Evolutionary conservation across 2,797 vertebrate species (phyloP).

Genomic region (Leptatherina wallacei): DNA sequence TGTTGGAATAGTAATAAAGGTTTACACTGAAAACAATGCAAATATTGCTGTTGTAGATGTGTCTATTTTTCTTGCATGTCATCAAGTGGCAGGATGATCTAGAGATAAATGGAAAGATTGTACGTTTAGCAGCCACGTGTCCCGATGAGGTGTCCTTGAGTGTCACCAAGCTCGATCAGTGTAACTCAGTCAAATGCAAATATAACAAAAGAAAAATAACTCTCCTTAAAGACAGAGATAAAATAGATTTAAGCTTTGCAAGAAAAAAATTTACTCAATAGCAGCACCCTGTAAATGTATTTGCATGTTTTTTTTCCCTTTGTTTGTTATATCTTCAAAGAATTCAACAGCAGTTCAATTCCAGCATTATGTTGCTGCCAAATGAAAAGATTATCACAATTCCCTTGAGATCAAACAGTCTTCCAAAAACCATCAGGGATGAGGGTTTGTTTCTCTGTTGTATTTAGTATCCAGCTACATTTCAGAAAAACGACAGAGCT

Average conservation of each 20-base stretch:
- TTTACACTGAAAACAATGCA: slow-evolving; percentile 82
- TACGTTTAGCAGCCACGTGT: not conserved
- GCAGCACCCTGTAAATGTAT: slow-evolving; percentile 21
- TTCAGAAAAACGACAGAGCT: not conserved
- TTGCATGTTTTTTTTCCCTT: not conserved
- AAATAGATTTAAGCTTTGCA: not conserved
- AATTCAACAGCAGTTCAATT: slow-evolving; percentile 21
- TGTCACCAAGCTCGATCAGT: not conserved
- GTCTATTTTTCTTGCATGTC: not conserved
- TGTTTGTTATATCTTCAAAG: slow-evolving; percentile 32
- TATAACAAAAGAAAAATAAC: slow-evolving; percentile 3
- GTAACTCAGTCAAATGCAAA: not conserved
- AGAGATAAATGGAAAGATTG: not conserved
- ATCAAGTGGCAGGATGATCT: not conserved
- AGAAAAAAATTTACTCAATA: not conserved
- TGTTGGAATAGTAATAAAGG: slow-evolving; percentile 80
- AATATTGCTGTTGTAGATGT: slow-evolving; percentile 15
- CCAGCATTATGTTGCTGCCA: slow-evolving; percentile 35
- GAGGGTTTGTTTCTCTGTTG: slow-evolving; percentile 39
- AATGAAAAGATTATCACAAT: slow-evolving; percentile 54
- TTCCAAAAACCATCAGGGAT: slow-evolving; percentile 33
- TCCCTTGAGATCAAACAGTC: slow-evolving; percentile 39
- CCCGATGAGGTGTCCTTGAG: slow-evolving; percentile 5
- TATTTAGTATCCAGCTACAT: slow-evolving; percentile 25
- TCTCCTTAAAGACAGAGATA: not conserved